phyloP scores from a whole-genome alignment of 2,888 invertebrate species.

The Tenodera sinensis region DNA sequence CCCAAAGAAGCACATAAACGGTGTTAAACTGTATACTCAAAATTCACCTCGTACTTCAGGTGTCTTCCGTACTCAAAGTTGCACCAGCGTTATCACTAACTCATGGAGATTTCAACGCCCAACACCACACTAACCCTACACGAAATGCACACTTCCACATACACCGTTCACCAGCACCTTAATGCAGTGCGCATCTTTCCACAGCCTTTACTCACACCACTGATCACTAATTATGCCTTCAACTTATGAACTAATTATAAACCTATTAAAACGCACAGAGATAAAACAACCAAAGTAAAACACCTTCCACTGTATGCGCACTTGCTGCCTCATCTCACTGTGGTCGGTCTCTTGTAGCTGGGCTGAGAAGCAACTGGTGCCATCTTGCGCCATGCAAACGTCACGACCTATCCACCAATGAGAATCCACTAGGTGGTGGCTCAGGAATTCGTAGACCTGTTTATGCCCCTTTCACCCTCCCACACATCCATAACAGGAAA shows the following conservation, averaged over 20 bases:
- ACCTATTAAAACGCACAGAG: not conserved
- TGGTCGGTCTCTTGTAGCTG: not conserved
- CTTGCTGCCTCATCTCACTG: not conserved
- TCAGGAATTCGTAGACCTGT: slow-evolving; percentile 14
- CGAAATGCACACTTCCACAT: not conserved
- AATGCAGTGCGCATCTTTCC: not conserved
- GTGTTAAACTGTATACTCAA: not conserved
- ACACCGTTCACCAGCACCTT: not conserved
- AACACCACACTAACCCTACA: not conserved
- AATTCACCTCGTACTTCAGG: not conserved
- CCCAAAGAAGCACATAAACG: not conserved
- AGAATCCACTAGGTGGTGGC: slow-evolving; percentile 12
- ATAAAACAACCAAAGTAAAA: not conserved
- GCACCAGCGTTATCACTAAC: not conserved
- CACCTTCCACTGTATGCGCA: not conserved
- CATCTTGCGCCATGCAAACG: slow-evolving; percentile 8
- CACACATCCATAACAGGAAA: slow-evolving; percentile 13
- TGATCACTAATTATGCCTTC: not conserved
- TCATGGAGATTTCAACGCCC: slow-evolving; percentile 5
- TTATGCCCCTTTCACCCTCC: slow-evolving; percentile 12
- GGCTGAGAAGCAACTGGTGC: slow-evolving; percentile 5
- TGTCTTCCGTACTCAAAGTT: not conserved
- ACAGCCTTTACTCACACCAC: not conserved
- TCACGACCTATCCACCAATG: slow-evolving; percentile 4
- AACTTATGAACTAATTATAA: not conserved